Conservation (phyloP, 2,113 vertebrate species). For the Blennius ocellaris region DNA sequence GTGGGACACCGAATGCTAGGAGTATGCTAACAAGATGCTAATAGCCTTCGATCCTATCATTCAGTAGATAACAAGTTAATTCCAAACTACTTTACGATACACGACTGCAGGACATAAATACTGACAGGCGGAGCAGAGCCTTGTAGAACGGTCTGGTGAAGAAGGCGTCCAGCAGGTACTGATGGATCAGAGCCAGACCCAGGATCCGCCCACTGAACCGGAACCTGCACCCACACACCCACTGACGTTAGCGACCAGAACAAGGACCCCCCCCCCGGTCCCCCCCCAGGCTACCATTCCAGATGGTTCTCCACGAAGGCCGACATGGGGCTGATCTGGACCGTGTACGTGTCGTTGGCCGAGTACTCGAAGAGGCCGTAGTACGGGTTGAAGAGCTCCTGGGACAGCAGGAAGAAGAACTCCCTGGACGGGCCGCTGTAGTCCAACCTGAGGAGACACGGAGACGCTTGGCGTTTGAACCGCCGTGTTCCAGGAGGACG, state of each 20-base stretch:
- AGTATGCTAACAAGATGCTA: too few species aligned
- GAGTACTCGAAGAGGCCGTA: slow-evolving; percentile 99
- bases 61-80: too few species aligned
- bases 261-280: too few species aligned
- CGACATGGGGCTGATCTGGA: slow-evolving; percentile 99
- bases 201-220: slow-evolving; percentile 97
- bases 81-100: too few species aligned
- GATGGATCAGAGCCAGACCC: slow-evolving; percentile 96
- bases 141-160: slow-evolving; percentile 99
- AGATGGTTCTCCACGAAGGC: slow-evolving; percentile 98
- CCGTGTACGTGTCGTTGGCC: slow-evolving; percentile 97
- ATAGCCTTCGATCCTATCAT: too few species aligned
- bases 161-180: slow-evolving; percentile 97
- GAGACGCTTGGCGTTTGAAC: not conserved
- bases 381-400: slow-evolving; percentile 99
- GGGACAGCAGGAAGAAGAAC: slow-evolving; percentile 98
- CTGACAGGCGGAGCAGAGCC: slow-evolving; percentile 94
- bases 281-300: slow-evolving; percentile 88
- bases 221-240: slow-evolving; percentile 87
- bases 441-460: slow-evolving; percentile 85
- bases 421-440: slow-evolving; percentile 98
- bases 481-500: too few species aligned
- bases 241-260: not conserved
- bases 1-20: not conserved
- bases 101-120: slow-evolving; percentile 25